A percentile compares a stretch with the other conserved stretches of the same genome.
Evolutionary conservation across 2,797 vertebrate species (phyloP).

Genomic region (Anabacerthia variegaticeps): DNA sequence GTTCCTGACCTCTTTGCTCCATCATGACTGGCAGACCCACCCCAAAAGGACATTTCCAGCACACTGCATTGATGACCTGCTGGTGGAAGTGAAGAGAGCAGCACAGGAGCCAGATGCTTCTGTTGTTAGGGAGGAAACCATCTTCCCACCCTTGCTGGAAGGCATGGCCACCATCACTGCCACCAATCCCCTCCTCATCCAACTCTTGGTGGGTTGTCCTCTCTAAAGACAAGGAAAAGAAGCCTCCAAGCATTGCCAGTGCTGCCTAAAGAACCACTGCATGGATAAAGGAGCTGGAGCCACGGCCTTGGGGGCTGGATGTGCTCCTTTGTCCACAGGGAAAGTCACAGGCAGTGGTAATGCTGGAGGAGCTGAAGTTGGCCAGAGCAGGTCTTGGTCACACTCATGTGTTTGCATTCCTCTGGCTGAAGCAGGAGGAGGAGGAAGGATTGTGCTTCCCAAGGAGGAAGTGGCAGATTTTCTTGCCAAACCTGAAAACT

Average conservation of each 20-base stretch:
- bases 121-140: not conserved
- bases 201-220: not conserved
- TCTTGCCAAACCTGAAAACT: not conserved
- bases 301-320: not conserved
- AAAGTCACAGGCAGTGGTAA: not conserved
- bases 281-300: not conserved
- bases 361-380: not conserved
- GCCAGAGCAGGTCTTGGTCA: not conserved
- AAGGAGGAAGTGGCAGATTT: not conserved
- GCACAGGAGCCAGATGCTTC: not conserved
- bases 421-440: not conserved
- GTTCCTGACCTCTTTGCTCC: not conserved
- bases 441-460: not conserved
- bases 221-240: not conserved
- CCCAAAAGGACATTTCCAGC: not conserved
- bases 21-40: not conserved
- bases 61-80: too few relatives aligned
- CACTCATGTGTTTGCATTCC: not conserved
- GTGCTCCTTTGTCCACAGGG: not conserved
- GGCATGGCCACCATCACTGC: rapidly evolving
- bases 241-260: not conserved
- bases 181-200: not conserved
- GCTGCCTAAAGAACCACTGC: not conserved
- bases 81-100: not conserved
- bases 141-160: not conserved